A percentile compares a stretch with the other conserved stretches of the same genome.
Evolutionary conservation across 1,140 invertebrate species (phyloP).

Genomic region (Eufriesea mexicana): DNA sequence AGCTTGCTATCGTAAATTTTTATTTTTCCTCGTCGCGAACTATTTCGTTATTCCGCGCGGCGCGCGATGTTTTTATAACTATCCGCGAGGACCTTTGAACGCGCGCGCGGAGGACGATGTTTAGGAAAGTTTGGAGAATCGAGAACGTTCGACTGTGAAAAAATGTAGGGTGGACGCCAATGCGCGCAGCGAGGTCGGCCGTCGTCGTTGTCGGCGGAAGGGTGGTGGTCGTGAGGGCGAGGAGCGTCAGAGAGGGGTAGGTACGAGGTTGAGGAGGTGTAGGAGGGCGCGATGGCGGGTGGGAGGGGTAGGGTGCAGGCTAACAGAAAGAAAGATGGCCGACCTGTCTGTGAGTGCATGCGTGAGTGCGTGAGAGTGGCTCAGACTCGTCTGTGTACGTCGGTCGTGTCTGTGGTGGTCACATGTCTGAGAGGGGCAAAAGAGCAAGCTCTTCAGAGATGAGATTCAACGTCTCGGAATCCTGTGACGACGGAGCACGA

Average conservation of each 20-base stretch:
- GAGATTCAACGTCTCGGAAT: slow-evolving; percentile 56
- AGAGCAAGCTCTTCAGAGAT: slow-evolving; percentile 47
- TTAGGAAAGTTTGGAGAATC: slow-evolving; percentile 43
- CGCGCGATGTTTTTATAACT: slow-evolving; percentile 1
- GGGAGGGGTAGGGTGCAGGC: slow-evolving; percentile 56
- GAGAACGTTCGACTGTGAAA: slow-evolving; percentile 53
- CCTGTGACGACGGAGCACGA: slow-evolving; percentile 37
- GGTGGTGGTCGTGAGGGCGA: slow-evolving; percentile 65
- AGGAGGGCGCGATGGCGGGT: slow-evolving; percentile 47
- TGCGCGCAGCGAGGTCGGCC: slow-evolving; percentile 65
- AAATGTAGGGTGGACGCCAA: slow-evolving; percentile 66
- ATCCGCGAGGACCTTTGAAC: neutral
- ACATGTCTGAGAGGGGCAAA: slow-evolving; percentile 55
- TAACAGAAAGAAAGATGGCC: slow-evolving; percentile 67
- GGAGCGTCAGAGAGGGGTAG: slow-evolving; percentile 66
- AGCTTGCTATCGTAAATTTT: slow-evolving; percentile 25
- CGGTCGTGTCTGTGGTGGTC: slow-evolving; percentile 23
- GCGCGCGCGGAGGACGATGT: neutral
- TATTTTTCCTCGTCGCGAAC: slow-evolving; percentile 32
- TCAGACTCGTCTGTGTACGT: slow-evolving; percentile 33
- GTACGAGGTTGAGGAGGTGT: slow-evolving; percentile 54
- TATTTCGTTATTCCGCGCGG: slow-evolving; percentile 3
- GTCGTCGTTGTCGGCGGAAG: slow-evolving; percentile 63
- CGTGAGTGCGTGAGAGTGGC: slow-evolving; percentile 59
- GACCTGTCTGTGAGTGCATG: slow-evolving; percentile 61